Percentiles rank a stretch among this genome's conserved stretches.
Evolutionary conservation across 2,888 invertebrate species (phyloP).

Genomic region (Rosalia funebris): DNA sequence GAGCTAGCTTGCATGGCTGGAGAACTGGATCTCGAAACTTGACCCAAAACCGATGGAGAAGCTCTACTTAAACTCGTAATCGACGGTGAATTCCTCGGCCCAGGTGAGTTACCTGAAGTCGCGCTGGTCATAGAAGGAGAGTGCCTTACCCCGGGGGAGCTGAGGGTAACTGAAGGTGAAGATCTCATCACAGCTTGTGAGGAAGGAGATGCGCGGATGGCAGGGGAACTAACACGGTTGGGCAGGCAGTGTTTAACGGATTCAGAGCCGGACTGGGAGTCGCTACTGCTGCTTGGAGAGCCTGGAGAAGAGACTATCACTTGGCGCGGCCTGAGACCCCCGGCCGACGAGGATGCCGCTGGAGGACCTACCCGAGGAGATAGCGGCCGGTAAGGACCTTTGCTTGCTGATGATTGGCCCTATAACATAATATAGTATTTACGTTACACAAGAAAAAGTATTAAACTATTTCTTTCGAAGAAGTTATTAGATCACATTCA

Average conservation of each 20-base stretch:
- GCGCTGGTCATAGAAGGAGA: constrained; percentile 46
- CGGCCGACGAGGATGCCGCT: constrained; percentile 58
- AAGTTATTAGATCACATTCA: too few species aligned
- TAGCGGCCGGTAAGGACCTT: constrained; percentile 77
- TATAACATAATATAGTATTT: constrained; percentile 48
- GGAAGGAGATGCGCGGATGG: constrained; percentile 64
- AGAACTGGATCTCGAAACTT: constrained; percentile 59
- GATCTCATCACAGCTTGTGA: constrained; percentile 61
- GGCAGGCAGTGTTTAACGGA: constrained; percentile 73
- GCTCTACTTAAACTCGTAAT: constrained; percentile 60
- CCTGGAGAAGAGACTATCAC: constrained; percentile 79
- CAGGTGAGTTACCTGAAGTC: constrained; percentile 42
- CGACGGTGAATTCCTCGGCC: constrained; percentile 57
- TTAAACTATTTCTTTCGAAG: too few species aligned
- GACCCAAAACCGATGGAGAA: constrained; percentile 62
- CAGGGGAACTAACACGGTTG: constrained; percentile 62
- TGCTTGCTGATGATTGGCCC: constrained; percentile 79
- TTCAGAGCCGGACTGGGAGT: constrained; percentile 83
- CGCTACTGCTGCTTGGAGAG: constrained; percentile 82
- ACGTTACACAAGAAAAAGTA: too few species aligned
- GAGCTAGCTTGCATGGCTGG: constrained; percentile 68
- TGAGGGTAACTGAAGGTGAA: constrained; percentile 54
- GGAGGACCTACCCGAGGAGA: constrained; percentile 73
- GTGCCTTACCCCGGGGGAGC: constrained; percentile 50
- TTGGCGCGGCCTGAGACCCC: constrained; percentile 63